Conservation (phyloP, 2,113 vertebrate species). For the Cephalopholis sonnerati region DNA sequence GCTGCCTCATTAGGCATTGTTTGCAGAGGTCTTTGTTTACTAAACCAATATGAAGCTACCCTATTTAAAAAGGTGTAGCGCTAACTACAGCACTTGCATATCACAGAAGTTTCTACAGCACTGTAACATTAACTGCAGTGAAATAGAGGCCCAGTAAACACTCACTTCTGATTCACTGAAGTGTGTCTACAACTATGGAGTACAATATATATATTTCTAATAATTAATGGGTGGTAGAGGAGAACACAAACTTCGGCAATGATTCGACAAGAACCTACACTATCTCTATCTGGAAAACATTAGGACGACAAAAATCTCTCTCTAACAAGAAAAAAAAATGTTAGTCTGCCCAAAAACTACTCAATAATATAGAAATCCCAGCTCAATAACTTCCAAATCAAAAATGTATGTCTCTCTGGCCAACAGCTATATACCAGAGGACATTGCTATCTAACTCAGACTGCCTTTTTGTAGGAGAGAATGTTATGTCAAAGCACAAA, state of each 20-base stretch:
- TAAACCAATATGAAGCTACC: slow-evolving; percentile 7
- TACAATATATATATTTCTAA: neutral
- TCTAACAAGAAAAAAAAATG: slow-evolving; percentile 5
- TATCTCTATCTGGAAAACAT: neutral
- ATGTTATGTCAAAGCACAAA: slow-evolving; percentile 27
- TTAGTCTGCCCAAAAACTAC: slow-evolving; percentile 13
- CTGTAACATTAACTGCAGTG: neutral
- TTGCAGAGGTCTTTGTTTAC: slow-evolving; percentile 40
- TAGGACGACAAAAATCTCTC: neutral
- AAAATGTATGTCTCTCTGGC: slow-evolving; percentile 54
- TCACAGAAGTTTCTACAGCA: neutral
- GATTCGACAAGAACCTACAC: slow-evolving; percentile 12
- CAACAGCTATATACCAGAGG: slow-evolving; percentile 30
- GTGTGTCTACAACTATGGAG: neutral
- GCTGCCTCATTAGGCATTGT: slow-evolving; percentile 49
- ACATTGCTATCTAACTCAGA: slow-evolving; percentile 29
- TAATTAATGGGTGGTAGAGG: neutral
- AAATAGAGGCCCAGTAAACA: neutral
- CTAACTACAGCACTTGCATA: slow-evolving; percentile 14
- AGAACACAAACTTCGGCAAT: neutral
- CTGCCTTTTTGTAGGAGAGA: slow-evolving; percentile 23
- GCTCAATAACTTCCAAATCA: slow-evolving; percentile 65
- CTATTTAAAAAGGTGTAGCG: slow-evolving; percentile 10
- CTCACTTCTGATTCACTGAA: slow-evolving; percentile 7
- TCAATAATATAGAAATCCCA: slow-evolving; percentile 57